Evolutionary conservation across 2,797 vertebrate species (phyloP).

Genomic region (Podargus strigoides): DNA sequence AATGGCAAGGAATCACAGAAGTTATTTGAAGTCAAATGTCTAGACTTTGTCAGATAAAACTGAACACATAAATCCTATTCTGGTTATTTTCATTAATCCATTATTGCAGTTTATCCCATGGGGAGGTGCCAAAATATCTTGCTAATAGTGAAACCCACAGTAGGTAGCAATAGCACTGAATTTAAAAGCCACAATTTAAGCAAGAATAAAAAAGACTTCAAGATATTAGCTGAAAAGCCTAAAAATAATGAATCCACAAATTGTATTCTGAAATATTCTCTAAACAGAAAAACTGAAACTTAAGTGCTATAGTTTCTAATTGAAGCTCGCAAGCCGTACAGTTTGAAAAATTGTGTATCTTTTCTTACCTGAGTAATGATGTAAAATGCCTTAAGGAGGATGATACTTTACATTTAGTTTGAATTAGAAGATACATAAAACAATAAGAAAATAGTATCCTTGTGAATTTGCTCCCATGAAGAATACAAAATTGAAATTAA

Average conservation of each 20-base stretch:
- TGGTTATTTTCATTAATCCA: background rate
- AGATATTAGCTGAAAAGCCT: background rate
- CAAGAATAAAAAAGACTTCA: background rate
- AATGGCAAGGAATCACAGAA: background rate
- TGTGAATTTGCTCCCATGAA: background rate
- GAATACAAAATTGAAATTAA: background rate
- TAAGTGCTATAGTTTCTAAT: background rate
- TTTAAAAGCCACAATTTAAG: background rate
- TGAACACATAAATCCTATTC: background rate
- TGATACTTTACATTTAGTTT: background rate
- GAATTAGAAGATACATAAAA: background rate
- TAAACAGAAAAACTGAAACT: background rate
- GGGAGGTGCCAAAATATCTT: background rate
- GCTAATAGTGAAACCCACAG: background rate
- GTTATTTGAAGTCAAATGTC: background rate
- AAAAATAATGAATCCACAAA: background rate
- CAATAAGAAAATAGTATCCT: background rate
- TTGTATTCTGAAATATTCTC: background rate
- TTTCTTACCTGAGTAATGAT: background rate
- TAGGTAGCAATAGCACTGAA: background rate
- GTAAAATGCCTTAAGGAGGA: background rate
- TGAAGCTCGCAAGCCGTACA: background rate
- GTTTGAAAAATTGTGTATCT: background rate
- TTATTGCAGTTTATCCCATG: background rate
- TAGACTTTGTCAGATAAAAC: background rate